phyloP scores from a whole-genome alignment of 2,113 vertebrate genomes.

The Pseudonaja textilis region DNA sequence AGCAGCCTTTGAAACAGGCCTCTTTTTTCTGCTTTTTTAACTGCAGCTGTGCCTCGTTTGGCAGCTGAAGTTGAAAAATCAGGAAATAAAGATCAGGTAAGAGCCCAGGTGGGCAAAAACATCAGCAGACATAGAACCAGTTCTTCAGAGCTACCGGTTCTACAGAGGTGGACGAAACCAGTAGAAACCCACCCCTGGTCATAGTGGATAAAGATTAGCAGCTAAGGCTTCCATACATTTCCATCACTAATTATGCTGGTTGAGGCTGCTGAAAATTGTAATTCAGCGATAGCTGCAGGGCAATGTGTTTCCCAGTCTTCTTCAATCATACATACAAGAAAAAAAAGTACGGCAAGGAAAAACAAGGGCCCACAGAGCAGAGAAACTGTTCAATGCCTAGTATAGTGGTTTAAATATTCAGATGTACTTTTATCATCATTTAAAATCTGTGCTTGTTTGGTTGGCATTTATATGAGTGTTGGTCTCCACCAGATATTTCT shows the following conservation, averaged over 20 bases:
- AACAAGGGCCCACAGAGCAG: background rate
- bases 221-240: background rate
- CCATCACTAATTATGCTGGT: background rate
- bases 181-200: background rate
- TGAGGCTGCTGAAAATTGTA: background rate
- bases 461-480: background rate
- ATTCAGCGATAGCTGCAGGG: background rate
- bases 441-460: background rate
- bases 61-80: too few species aligned
- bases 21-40: too few species aligned
- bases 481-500: slow-evolving; percentile 5
- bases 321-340: background rate
- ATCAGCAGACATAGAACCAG: too few species aligned
- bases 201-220: background rate
- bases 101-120: too few species aligned
- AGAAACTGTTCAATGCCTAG: background rate
- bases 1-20: too few species aligned
- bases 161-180: too few species aligned
- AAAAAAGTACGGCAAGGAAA: background rate
- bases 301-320: background rate
- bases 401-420: background rate
- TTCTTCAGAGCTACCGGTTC: too few species aligned
- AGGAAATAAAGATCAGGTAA: too few species aligned
- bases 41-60: too few species aligned
- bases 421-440: background rate